Percentiles rank a stretch among this genome's conserved stretches.
Evolutionary conservation across 2,113 vertebrate genomes (phyloP).

Genomic region (Indicator indicator): DNA sequence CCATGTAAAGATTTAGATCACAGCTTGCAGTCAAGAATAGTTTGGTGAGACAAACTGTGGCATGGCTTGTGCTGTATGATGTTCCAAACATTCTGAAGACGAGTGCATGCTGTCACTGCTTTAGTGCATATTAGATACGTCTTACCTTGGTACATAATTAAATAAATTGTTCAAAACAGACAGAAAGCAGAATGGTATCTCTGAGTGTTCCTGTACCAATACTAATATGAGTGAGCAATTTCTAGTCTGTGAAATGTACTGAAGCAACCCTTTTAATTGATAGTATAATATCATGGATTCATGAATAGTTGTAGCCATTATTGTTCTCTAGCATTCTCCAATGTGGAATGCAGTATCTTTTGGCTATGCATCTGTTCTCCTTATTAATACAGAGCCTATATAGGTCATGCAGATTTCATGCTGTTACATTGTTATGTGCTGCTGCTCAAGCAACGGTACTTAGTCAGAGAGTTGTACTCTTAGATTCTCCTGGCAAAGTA

Average conservation of each 20-base stretch:
- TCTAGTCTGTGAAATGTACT: neutral
- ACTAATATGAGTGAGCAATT: neutral
- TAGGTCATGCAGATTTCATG: neutral
- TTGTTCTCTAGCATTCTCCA: neutral
- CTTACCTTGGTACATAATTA: neutral
- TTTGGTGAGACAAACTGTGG: neutral
- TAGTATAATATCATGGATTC: neutral
- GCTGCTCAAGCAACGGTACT: fast-evolving
- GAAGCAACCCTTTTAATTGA: neutral
- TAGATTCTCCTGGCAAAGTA: neutral
- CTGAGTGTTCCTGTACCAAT: neutral
- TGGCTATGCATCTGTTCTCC: neutral
- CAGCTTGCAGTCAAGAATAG: neutral
- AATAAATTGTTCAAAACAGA: neutral
- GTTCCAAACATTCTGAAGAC: neutral
- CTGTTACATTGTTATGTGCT: neutral
- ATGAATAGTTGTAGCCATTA: neutral
- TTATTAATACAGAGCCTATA: neutral
- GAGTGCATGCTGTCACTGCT: neutral
- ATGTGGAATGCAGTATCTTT: neutral
- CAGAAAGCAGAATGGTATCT: neutral
- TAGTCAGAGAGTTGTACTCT: neutral
- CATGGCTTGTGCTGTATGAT: neutral
- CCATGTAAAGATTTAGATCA: neutral
- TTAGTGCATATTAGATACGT: neutral